Evolutionary conservation across 2,888 invertebrate genomes (phyloP).

Genomic region (Hemistola chrysoprasaria): DNA sequence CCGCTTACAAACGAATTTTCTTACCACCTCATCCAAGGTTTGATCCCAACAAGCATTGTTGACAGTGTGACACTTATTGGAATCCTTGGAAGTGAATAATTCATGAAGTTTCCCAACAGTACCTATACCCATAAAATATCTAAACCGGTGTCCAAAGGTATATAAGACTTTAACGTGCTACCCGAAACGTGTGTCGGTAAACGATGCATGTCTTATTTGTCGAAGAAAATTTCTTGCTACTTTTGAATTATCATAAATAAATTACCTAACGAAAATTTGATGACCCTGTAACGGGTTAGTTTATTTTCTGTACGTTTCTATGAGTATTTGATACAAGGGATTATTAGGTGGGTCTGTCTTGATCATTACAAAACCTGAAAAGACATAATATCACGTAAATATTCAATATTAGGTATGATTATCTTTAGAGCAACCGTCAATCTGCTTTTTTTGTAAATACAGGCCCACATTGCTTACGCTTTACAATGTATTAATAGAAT

Average conservation of each 20-base stretch:
- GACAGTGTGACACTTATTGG: slow-evolving; percentile 60
- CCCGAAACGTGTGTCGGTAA: slow-evolving; percentile 7
- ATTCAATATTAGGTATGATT: slow-evolving; percentile 6
- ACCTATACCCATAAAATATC: slow-evolving; percentile 29
- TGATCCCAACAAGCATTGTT: slow-evolving; percentile 45
- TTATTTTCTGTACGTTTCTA: too few relatives aligned
- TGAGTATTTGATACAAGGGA: too few relatives aligned
- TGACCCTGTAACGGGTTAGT: too few relatives aligned
- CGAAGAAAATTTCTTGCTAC: slow-evolving; percentile 10
- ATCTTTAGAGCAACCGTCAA: slow-evolving; percentile 1
- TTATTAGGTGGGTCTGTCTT: too few relatives aligned
- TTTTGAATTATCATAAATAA: slow-evolving; percentile 3
- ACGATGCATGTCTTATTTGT: neutral
- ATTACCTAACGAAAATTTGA: slow-evolving; percentile 1
- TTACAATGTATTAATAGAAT: slow-evolving; percentile 47
- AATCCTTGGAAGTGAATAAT: slow-evolving; percentile 56
- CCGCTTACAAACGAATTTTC: slow-evolving; percentile 21
- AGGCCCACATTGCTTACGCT: slow-evolving; percentile 44
- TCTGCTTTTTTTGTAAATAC: slow-evolving; percentile 35
- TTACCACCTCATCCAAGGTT: slow-evolving; percentile 33
- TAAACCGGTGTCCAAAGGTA: slow-evolving; percentile 8
- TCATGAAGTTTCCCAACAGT: slow-evolving; percentile 36
- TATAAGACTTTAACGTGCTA: slow-evolving; percentile 13
- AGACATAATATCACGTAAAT: slow-evolving; percentile 1
- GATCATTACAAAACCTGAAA: too few relatives aligned